Percentiles rank a stretch among this genome's conserved stretches.
These are phyloP conservation scores for Mus caroli DNA, from an alignment of 2,797 vertebrate species.

Conservation along the genomic window DNA sequence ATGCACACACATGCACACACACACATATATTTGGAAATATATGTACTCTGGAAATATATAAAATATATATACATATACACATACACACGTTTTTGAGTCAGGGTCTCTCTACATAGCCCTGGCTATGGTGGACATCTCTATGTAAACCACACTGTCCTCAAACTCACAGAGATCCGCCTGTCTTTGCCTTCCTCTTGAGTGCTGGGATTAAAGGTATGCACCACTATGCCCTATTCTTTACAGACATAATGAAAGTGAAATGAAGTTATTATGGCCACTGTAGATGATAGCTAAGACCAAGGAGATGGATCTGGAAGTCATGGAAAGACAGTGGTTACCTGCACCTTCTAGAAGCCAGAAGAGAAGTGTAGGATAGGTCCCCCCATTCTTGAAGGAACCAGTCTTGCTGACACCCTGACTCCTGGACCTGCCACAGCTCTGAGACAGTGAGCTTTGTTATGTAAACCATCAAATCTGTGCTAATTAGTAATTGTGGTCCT, in stretches of 20 bases:
- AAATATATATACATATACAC: no score
- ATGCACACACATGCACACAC: no score
- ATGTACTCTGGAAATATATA: not conserved
- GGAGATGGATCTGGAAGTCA: not conserved
- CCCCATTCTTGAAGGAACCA: not conserved
- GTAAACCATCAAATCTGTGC: not conserved
- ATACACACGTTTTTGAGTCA: not conserved
- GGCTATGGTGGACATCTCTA: not conserved
- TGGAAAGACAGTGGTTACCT: not conserved
- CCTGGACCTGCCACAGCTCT: not conserved
- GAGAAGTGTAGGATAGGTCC: not conserved
- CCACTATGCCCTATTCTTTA: not conserved
- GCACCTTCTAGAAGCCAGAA: not conserved
- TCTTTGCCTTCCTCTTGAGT: not conserved
- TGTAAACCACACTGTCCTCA: not conserved
- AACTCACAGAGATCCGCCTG: not conserved
- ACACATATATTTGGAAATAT: not conserved
- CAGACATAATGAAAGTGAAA: conserved; percentile 1
- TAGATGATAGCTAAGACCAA: not conserved
- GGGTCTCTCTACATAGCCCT: not conserved
- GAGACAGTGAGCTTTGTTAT: conserved; percentile 6
- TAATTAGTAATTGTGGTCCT: not conserved
- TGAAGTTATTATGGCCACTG: not conserved
- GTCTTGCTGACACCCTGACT: not conserved
- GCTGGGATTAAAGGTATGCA: not conserved